These are phyloP conservation scores for Mechanitis messenoides DNA, from an alignment of 2,888 invertebrate genomes.

Conservation along the genomic window DNA sequence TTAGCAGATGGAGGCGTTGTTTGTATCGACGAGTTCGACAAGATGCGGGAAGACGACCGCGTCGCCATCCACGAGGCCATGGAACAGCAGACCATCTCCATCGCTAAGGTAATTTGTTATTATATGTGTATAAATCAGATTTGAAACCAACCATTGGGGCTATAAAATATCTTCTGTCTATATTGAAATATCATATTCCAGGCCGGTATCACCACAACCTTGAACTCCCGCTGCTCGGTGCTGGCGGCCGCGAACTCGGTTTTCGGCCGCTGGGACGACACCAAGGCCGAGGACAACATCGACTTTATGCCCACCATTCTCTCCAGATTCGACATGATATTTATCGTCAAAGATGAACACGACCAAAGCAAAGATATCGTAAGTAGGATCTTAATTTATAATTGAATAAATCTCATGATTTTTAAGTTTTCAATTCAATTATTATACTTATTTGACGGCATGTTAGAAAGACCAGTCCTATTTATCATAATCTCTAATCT, in stretches of 20 bases:
- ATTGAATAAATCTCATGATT: background rate
- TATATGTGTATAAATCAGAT: background rate
- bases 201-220: constrained; percentile 98
- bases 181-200: constrained; percentile 38
- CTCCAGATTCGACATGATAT: constrained; percentile 99
- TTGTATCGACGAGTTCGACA: constrained; percentile 99
- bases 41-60: constrained; percentile 99
- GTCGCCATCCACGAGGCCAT: constrained; percentile 99
- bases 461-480: no score
- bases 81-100: constrained; percentile 99
- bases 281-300: constrained; percentile 97
- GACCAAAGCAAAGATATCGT: constrained; percentile 91
- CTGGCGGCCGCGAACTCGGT: constrained; percentile 99
- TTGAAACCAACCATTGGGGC: no score
- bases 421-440: background rate
- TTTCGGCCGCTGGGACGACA: constrained; percentile 99
- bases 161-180: no score
- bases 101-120: constrained; percentile 83
- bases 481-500: no score
- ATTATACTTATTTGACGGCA: no score
- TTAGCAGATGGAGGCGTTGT: constrained; percentile 99
- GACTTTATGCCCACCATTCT: constrained; percentile 99
- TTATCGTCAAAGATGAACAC: constrained; percentile 98
- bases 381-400: constrained; percentile 44
- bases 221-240: constrained; percentile 99